Base-by-base conservation (phyloP, 2,113 vertebrate genomes). In the Catharus fuscescens region DNA sequence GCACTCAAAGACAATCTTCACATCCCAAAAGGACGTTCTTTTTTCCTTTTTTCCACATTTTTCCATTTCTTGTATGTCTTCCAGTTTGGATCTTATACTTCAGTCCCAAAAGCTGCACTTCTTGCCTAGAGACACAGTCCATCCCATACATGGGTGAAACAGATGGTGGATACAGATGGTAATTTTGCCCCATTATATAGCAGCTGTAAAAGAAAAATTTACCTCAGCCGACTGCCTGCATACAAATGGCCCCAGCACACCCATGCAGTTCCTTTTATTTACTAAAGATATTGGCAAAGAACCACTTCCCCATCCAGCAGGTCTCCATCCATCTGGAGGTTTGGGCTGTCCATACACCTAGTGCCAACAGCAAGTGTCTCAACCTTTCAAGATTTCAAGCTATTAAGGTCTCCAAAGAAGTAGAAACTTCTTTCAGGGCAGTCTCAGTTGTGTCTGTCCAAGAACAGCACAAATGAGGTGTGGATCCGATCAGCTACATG, bases 181-280 rank as follows among this genome's bases (percentile, higher is more conserved):
- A 83, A 66, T 92, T 90, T 88, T 61, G 4, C 10, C 34, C 26
- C 20, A 17, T 64, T 92, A 86, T 90, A 88, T 88, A 94, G 64
- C 42, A 86, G 20, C 32, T 83, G 38, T 48, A 62, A 90, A 90
- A 88, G 56, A 32, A 86, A 93, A 93, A 95, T 84, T 29, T 48
- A 71, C n/a, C 23, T 96, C 79, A 93, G 67, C 12, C 0, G 0
- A 36, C 62, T 90, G 38, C 32, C 60, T 70, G 76, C 67, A 9
- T 54, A 83, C 8, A 80, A 88, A 86, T 64, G 64, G 32, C 40
- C 34, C 18, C 18, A 38, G 20, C 53, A 74, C 73, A 62, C 34
- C 38, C 38, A 90, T 6, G 2, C 16, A 86, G 38, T 26, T 94
- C 17, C 56, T 73, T 94, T 53, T 54, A 70, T 82, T 90, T 92